Evolutionary conservation across 2,113 vertebrate genomes (phyloP).

Genomic region (Boleophthalmus pectinirostris): DNA sequence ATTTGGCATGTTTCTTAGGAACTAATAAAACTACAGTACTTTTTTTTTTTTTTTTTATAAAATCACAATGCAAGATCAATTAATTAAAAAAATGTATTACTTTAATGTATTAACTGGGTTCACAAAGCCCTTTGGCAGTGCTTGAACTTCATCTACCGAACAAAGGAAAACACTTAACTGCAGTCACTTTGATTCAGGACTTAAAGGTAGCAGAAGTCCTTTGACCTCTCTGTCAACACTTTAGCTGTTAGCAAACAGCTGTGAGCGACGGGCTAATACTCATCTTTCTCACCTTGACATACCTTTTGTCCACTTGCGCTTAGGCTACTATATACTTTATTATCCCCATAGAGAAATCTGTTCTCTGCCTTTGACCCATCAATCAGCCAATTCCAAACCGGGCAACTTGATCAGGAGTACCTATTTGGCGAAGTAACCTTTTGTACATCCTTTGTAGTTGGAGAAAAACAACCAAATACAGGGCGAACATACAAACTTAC

Average conservation of each 20-base stretch:
- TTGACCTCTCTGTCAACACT: constrained; percentile 1
- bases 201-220: background rate
- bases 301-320: background rate
- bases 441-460: too few species aligned
- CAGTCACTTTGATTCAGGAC: background rate
- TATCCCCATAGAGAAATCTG: background rate
- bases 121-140: background rate
- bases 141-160: background rate
- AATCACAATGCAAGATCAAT: background rate
- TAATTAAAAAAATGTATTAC: background rate
- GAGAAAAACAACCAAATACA: background rate
- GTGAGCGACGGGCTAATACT: background rate
- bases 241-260: background rate
- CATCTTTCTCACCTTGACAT: background rate
- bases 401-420: too few species aligned
- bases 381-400: too few species aligned
- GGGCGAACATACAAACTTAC: background rate
- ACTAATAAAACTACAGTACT: too few species aligned
- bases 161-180: background rate
- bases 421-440: too few species aligned
- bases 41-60: background rate
- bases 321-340: background rate
- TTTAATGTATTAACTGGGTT: background rate
- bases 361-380: too few species aligned
- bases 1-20: too few species aligned